phyloP scores from a whole-genome alignment of 2,888 invertebrate genomes.

The Ceriagrion tenellum region DNA sequence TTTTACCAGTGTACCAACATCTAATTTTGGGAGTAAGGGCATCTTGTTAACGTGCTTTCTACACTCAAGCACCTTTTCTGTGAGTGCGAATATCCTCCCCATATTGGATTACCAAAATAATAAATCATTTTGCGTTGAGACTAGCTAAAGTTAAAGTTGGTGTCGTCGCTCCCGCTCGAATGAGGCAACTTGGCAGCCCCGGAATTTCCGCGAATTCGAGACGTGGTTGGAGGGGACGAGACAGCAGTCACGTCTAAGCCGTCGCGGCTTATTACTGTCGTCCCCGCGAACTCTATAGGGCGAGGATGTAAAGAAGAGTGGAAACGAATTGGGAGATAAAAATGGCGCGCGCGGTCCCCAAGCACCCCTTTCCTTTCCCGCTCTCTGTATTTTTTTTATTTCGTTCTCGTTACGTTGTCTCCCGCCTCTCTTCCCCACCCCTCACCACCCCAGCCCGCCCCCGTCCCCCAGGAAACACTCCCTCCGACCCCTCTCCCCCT shows the following conservation, averaged over 20 bases:
- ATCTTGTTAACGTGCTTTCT: too few relatives aligned
- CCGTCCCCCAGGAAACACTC: background rate
- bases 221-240: background rate
- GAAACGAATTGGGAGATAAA: conserved; percentile 21
- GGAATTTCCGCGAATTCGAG: background rate
- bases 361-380: background rate
- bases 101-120: too few relatives aligned
- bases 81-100: too few relatives aligned
- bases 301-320: background rate
- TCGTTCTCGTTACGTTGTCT: background rate
- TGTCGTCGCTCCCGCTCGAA: too few relatives aligned
- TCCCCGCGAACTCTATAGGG: background rate
- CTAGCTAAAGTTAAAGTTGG: too few relatives aligned
- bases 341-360: background rate
- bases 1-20: too few relatives aligned
- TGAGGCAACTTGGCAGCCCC: too few relatives aligned
- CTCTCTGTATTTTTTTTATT: background rate
- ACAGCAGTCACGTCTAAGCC: background rate
- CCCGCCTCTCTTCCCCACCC: background rate
- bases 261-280: conserved; percentile 34
- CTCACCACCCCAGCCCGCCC: too few relatives aligned
- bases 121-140: too few relatives aligned
- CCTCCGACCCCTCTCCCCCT: background rate
- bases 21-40: too few relatives aligned
- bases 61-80: too few relatives aligned